Evolutionary conservation across 2,113 vertebrate species (phyloP).

Genomic region (Mormoops blainvillei): DNA sequence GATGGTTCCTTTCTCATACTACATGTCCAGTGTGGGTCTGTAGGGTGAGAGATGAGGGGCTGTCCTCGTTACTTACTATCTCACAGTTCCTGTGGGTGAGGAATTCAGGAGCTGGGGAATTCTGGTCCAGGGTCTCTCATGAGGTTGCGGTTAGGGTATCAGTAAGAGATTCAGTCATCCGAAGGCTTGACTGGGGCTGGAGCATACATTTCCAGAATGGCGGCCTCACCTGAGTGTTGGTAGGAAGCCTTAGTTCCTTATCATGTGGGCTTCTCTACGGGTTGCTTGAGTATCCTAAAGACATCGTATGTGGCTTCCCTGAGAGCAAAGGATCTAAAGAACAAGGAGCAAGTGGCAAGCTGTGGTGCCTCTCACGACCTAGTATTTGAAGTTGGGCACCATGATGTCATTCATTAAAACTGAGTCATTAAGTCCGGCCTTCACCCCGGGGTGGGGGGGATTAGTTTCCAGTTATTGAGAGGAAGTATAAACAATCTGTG

Average conservation of each 20-base stretch:
- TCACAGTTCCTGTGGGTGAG: not conserved
- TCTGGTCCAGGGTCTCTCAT: not conserved
- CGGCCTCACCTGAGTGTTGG: not conserved
- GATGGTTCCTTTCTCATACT: not conserved
- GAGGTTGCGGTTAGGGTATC: not conserved
- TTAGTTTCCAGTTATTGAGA: not conserved
- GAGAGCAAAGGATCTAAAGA: not conserved
- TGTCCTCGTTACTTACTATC: not conserved
- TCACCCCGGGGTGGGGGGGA: not conserved
- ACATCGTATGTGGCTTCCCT: not conserved
- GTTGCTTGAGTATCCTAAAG: not conserved
- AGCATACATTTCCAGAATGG: not conserved
- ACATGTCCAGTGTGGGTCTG: not conserved
- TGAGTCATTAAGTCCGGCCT: not conserved
- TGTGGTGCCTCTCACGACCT: not conserved
- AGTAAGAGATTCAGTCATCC: not conserved
- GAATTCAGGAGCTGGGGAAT: not conserved
- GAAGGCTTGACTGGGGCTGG: not conserved
- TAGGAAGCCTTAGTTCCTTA: not conserved
- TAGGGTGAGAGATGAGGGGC: too few relatives aligned
- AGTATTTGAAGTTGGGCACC: not conserved
- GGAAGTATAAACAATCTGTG: not conserved
- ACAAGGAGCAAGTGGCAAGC: not conserved
- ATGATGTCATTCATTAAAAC: not conserved
- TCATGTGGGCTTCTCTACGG: not conserved